Evolutionary conservation across 2,113 vertebrate species (phyloP).

Genomic region (Chaetodon auriga): DNA sequence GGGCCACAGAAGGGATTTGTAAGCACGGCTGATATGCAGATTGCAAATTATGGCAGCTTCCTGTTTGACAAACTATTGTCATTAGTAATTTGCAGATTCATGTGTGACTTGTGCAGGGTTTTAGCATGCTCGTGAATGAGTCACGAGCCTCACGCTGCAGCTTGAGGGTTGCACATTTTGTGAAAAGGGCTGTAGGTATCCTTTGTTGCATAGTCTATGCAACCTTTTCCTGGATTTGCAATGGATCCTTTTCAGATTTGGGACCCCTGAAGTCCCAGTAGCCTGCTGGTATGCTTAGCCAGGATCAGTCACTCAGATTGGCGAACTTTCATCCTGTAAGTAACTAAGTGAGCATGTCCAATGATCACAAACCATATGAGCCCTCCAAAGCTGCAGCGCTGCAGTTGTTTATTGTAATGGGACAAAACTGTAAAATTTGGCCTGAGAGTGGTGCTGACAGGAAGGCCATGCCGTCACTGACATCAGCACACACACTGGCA

Average conservation of each 20-base stretch:
- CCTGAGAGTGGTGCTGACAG: too few species aligned
- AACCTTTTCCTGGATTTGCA: neutral
- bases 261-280: neutral
- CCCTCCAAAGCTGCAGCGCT: neutral
- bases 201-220: neutral
- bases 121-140: neutral
- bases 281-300: neutral
- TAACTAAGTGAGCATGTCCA: neutral
- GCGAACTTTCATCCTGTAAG: too few species aligned
- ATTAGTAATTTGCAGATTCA: neutral
- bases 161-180: neutral
- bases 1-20: neutral
- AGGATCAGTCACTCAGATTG: neutral
- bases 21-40: neutral
- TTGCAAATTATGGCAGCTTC: neutral
- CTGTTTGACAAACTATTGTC: neutral
- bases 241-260: neutral
- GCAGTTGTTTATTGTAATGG: too few species aligned
- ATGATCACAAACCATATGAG: neutral
- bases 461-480: too few species aligned
- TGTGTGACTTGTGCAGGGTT: neutral
- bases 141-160: neutral
- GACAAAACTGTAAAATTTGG: too few species aligned
- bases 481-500: too few species aligned
- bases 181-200: neutral